Percentiles rank a stretch among this genome's conserved stretches.
Evolutionary conservation across 2,888 invertebrate genomes (phyloP).

Genomic region (Eurois occulta): DNA sequence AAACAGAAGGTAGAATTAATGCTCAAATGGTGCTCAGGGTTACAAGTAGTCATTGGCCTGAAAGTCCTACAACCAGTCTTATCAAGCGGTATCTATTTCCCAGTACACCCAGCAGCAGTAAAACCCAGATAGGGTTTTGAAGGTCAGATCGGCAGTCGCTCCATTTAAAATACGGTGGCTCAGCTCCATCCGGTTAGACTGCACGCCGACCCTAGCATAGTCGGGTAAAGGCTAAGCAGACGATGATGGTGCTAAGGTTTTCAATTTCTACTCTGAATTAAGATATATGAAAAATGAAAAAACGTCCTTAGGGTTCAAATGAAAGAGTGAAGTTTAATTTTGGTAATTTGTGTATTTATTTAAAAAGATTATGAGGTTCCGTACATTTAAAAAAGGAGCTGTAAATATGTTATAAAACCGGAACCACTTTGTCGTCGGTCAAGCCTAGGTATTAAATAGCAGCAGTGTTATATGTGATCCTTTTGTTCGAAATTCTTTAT

Average conservation of each 20-base stretch:
- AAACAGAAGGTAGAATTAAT: constrained; percentile 13
- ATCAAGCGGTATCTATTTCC: not conserved
- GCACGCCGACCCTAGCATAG: not conserved
- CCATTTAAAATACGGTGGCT: not conserved
- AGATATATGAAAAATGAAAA: not conserved
- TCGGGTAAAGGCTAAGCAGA: not conserved
- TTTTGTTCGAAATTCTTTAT: constrained; percentile 15
- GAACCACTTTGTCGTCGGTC: not conserved
- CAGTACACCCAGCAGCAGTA: too few relatives aligned
- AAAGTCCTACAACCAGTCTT: not conserved
- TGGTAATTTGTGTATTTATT: too few relatives aligned
- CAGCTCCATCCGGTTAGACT: not conserved
- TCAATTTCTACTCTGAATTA: not conserved
- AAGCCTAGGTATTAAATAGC: not conserved
- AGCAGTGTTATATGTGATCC: not conserved
- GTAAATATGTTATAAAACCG: not conserved
- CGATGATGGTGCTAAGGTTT: not conserved
- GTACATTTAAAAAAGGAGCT: not conserved
- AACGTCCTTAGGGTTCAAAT: too few relatives aligned
- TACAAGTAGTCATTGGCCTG: not conserved
- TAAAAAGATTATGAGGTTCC: too few relatives aligned
- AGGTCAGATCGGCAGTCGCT: too few relatives aligned
- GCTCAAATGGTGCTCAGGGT: not conserved
- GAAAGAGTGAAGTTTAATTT: too few relatives aligned
- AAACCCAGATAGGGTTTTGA: too few relatives aligned